Base-by-base conservation (phyloP, 1,140 invertebrate species). In the Coboldia fuscipes region DNA sequence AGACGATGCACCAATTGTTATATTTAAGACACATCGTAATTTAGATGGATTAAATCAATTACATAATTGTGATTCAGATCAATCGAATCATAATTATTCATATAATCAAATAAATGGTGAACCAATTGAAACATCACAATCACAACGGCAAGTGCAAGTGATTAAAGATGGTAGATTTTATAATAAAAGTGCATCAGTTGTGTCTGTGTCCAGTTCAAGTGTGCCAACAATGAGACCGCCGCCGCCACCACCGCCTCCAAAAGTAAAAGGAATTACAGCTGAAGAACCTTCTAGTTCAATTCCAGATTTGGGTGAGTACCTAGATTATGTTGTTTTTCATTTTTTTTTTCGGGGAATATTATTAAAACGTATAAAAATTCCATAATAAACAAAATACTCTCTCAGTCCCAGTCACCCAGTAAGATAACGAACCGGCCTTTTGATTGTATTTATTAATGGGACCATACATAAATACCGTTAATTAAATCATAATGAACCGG, bases 231-330 rank as follows among this genome's bases (percentile, higher is more conserved):
- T 66, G 64, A 55, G 64, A 13, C 65, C 65, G 17, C 64, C 63
- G 17, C 65, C 65, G 7, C 63, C 63, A 5, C 63, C 64, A 15
- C 65, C 65, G 4, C 65, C 64, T 10, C 61, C 60, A 33, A 60
- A 61, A 37, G 52, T 57, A 3, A 54, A 55, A 37, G 29, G 18
- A 30, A 12, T 13, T 9, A 16, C 20, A 15, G 57, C 70, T 51
- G 76, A 82, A 55, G 76, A 82, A 51, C 76, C 76, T 2, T 75
- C 76, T 26, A 80, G 75, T 56, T 82, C 77, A 39, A 80, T 81
- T 54, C 77, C 77, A 34, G 77, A 82, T 67, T 61, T 82, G 62
- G 77, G 77, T 80, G 47, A 74, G 75, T 61, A 26, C 33, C 13
- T 5, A 12, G 26, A 16, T 12, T 8, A 37, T 21, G 34, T 8